Conservation (phyloP, 2,888 invertebrate species). For the Caradrina kadenii region DNA sequence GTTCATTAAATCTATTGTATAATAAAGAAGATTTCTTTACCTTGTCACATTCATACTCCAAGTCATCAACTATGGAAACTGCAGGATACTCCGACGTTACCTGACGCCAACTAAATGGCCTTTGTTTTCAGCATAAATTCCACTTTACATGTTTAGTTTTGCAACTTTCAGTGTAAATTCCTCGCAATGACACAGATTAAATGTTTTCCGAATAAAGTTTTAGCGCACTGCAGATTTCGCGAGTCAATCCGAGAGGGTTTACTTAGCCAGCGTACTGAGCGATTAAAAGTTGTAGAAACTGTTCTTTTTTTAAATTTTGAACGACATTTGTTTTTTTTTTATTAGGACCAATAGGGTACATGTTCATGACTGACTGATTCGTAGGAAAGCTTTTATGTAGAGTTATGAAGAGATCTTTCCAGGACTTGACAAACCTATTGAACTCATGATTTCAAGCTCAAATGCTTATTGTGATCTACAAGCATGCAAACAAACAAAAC, state of each 20-base stretch:
- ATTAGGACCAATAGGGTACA: no score
- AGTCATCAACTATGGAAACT: constrained; percentile 63
- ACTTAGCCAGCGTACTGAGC: constrained; percentile 26
- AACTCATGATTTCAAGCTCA: no score
- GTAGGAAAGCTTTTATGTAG: no score
- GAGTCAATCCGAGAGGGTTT: constrained; percentile 46
- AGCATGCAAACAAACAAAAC: no score
- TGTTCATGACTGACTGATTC: no score
- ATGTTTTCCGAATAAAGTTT: constrained; percentile 64
- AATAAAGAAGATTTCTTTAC: neutral
- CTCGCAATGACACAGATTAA: constrained; percentile 65
- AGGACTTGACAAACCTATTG: no score
- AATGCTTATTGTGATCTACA: no score
- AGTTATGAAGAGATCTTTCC: no score
- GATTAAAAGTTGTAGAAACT: constrained; percentile 19
- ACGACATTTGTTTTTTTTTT: no score
- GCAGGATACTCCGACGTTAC: constrained; percentile 65
- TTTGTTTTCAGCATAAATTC: constrained; percentile 75
- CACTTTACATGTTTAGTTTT: constrained; percentile 68
- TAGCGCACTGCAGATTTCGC: constrained; percentile 61
- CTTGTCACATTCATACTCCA: constrained; percentile 32
- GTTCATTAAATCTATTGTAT: neutral
- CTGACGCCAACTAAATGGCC: constrained; percentile 72
- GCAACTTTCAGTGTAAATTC: constrained; percentile 59
- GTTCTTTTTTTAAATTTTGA: neutral